Base-by-base conservation (phyloP, 2,113 vertebrate genomes). In the Stictonetta naevosa region DNA sequence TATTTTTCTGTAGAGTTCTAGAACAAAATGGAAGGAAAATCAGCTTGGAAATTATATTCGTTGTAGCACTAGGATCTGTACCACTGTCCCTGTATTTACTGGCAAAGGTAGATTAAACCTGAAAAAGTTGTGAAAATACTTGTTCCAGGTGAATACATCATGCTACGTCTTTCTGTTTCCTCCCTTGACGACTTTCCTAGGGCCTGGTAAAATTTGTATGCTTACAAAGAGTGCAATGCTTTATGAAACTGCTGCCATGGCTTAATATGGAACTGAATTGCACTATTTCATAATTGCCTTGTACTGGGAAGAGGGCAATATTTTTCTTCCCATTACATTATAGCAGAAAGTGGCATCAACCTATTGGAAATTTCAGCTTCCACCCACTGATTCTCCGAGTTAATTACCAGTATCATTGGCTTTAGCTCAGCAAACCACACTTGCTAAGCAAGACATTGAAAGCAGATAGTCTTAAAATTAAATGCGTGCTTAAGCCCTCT, bases 331-430 rank as follows among this genome's bases (percentile, higher is more conserved):
- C 42, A 13, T 80, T 67, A 68, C 75, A 75, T 84, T 52, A 19
- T 36, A 83, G 38, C 0, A 0, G 31, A 46, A 75, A 52, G 13
- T 68, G 33, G 1, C 60, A 40, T 77, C 42, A 77, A 18, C 26
- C 66, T 48, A 6, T 26, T 53, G 56, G 81, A 92, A 84, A 76
- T 40, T 64, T 42, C 52, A 80, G 16, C 44, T 92, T 89, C 67
- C 50, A 50, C 74, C 38, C 55, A 36, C 48, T 44, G 53, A 66
- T 76, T 85, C 48, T 69, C 53, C 40, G 62, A 89, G 31, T 50
- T 92, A 64, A 76, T 92, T 81, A 60, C 66, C 31, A 9, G 4
- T 84, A 59, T 58, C 2, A 0, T 19, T 76, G 62, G 60, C 56
- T 88, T 52, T 69, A 89, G 48, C 78, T 87, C 72, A 46, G 11